These are phyloP conservation scores for Pelosia muscerda DNA, from an alignment of 2,888 invertebrate species.

Conservation along the genomic window DNA sequence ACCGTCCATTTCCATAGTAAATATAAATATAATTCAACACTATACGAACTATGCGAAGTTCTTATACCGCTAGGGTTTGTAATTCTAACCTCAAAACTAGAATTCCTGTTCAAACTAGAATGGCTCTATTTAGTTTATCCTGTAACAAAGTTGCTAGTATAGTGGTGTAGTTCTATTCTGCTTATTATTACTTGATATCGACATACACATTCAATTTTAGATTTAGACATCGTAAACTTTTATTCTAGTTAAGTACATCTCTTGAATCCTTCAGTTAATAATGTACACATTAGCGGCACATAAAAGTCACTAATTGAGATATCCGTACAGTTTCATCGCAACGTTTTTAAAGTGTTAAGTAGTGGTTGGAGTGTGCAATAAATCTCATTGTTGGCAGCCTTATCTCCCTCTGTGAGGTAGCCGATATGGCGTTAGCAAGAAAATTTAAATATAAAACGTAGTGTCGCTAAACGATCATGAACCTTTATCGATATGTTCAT, in stretches of 20 bases:
- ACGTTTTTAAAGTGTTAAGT: conserved; percentile 70
- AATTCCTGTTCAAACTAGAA: too few relatives aligned
- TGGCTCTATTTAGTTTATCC: too few relatives aligned
- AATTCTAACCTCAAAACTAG: too few relatives aligned
- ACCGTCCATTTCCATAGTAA: too few relatives aligned
- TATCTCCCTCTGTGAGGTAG: conserved; percentile 78
- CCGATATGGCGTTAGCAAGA: conserved; percentile 77
- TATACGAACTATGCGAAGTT: too few relatives aligned
- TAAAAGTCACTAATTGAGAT: conserved; percentile 78
- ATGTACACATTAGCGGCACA: conserved; percentile 63
- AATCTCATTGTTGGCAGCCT: conserved; percentile 79
- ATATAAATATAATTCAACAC: too few relatives aligned
- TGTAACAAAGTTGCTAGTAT: too few relatives aligned
- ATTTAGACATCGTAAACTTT: neutral
- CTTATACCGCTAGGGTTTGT: too few relatives aligned
- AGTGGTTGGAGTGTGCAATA: conserved; percentile 75
- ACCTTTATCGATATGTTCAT: conserved; percentile 44
- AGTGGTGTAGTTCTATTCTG: too few relatives aligned
- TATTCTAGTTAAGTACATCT: conserved; percentile 16
- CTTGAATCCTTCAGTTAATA: conserved; percentile 35
- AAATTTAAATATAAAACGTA: conserved; percentile 78
- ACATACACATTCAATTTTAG: neutral
- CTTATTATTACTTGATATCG: neutral
- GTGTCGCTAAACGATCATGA: conserved; percentile 35
- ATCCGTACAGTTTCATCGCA: conserved; percentile 64